phyloP scores from a whole-genome alignment of 2,888 invertebrate genomes.

The Coronaproctus castanopsis region DNA sequence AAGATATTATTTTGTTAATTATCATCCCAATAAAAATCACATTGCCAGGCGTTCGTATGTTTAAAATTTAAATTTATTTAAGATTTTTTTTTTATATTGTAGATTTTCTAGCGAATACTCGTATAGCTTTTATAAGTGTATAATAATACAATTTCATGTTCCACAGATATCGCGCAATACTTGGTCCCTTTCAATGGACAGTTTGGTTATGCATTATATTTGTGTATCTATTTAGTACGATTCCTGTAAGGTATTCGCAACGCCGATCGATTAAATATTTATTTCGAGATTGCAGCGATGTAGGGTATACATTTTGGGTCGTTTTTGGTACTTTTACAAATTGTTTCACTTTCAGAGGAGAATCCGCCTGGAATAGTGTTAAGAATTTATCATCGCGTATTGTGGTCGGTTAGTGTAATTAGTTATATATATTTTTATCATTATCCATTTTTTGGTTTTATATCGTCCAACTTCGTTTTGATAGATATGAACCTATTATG shows the following conservation, averaged over 20 bases:
- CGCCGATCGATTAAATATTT: constrained; percentile 44
- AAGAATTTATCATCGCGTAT: constrained; percentile 46
- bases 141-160: background rate
- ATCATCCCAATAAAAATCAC: too few relatives aligned
- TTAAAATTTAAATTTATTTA: too few relatives aligned
- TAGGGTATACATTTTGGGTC: constrained; percentile 73
- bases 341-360: constrained; percentile 42
- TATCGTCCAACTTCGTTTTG: too few relatives aligned
- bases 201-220: constrained; percentile 54
- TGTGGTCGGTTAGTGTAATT: constrained; percentile 39
- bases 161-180: constrained; percentile 53
- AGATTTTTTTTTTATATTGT: too few relatives aligned
- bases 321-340: constrained; percentile 71
- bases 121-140: background rate
- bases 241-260: constrained; percentile 53
- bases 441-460: too few relatives aligned
- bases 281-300: constrained; percentile 43
- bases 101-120: too few relatives aligned
- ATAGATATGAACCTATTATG: too few relatives aligned
- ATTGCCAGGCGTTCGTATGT: too few relatives aligned
- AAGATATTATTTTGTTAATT: too few relatives aligned
- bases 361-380: constrained; percentile 48
- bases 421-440: background rate
- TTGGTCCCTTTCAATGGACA: constrained; percentile 63
- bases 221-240: constrained; percentile 48